Conservation (phyloP, 1,140 invertebrate genomes). For the Zaprionus inermis region DNA sequence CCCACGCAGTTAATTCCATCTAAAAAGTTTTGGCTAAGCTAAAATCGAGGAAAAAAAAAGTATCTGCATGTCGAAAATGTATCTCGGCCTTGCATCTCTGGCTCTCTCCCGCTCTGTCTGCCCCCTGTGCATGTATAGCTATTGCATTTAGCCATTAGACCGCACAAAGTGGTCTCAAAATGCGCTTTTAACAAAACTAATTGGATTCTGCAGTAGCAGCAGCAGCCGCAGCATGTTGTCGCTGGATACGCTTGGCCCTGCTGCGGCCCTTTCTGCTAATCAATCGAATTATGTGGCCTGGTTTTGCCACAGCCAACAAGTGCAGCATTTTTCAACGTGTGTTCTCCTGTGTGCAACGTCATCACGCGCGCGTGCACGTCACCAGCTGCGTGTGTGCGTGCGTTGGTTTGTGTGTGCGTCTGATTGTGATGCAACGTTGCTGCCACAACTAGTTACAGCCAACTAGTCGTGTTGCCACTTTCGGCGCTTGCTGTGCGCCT, state of each 20-base stretch:
- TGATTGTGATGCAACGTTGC: slow-evolving; percentile 52
- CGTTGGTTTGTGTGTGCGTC: slow-evolving; percentile 14
- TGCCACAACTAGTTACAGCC: slow-evolving; percentile 46
- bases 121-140: slow-evolving; percentile 27
- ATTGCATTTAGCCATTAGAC: slow-evolving; percentile 54
- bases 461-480: slow-evolving; percentile 32
- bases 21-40: not conserved
- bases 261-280: slow-evolving; percentile 30
- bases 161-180: slow-evolving; percentile 52
- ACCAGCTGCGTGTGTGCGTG: slow-evolving; percentile 14
- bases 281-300: slow-evolving; percentile 61
- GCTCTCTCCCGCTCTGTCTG: not conserved
- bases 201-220: slow-evolving; percentile 46
- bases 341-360: slow-evolving; percentile 16
- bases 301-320: slow-evolving; percentile 21
- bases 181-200: slow-evolving; percentile 52
- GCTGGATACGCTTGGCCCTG: not conserved
- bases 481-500: slow-evolving; percentile 74
- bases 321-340: not conserved
- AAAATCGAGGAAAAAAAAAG: not conserved
- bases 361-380: slow-evolving; percentile 39
- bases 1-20: slow-evolving; percentile 20
- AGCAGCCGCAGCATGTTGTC: not conserved
- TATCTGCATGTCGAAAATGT: slow-evolving; percentile 25
- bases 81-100: slow-evolving; percentile 27